Percentiles rank a stretch among this genome's conserved stretches.
Evolutionary conservation across 2,797 vertebrate species (phyloP).

Genomic region (Oreortyx pictus): DNA sequence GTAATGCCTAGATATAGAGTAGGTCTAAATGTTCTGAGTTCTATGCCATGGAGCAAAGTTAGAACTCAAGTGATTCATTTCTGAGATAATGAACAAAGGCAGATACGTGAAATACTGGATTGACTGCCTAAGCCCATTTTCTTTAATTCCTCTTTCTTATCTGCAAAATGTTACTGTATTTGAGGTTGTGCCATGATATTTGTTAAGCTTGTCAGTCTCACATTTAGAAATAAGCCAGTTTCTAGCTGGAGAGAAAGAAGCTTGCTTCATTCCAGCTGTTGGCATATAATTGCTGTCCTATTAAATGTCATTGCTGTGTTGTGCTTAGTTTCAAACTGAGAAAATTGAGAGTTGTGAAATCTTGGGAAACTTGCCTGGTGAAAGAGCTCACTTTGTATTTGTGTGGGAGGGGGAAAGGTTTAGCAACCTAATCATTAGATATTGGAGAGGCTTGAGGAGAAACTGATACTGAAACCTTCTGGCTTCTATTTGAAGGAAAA

Average conservation of each 20-base stretch:
- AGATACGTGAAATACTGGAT: not conserved
- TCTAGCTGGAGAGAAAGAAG: slow-evolving; percentile 34
- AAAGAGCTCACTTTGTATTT: not conserved
- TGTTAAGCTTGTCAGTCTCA: slow-evolving; percentile 52
- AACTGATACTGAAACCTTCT: not conserved
- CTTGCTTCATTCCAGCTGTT: slow-evolving; percentile 65
- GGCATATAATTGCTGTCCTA: slow-evolving; percentile 44
- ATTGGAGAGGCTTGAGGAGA: not conserved
- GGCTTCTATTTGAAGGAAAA: not conserved
- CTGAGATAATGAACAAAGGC: not conserved
- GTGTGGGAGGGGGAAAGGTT: not conserved
- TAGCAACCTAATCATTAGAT: not conserved
- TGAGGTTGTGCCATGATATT: slow-evolving; percentile 42
- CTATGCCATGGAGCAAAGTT: not conserved
- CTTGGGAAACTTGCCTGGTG: slow-evolving; percentile 21
- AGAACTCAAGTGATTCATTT: not conserved
- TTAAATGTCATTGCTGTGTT: slow-evolving; percentile 61
- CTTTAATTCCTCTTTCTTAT: slow-evolving; percentile 29
- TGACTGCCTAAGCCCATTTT: slow-evolving; percentile 2
- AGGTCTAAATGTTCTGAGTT: not conserved
- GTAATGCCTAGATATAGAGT: not conserved
- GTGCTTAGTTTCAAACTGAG: slow-evolving; percentile 60
- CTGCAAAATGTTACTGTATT: slow-evolving; percentile 9
- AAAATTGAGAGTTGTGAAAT: slow-evolving; percentile 51
- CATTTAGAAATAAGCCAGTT: slow-evolving; percentile 39